Evolutionary conservation across 2,888 invertebrate species (phyloP).

Genomic region (Patella pellucida): DNA sequence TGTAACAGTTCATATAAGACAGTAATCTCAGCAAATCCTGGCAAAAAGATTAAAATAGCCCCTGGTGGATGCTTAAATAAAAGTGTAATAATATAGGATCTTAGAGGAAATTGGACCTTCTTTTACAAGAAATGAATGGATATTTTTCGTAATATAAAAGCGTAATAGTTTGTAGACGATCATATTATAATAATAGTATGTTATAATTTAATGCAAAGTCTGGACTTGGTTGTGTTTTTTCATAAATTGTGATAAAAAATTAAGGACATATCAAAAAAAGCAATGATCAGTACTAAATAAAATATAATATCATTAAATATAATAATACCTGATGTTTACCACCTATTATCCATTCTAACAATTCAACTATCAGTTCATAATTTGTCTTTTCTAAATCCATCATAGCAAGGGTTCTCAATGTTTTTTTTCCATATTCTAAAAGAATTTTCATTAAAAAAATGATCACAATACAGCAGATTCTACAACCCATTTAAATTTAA

Average conservation of each 20-base stretch:
- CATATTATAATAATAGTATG: too few relatives aligned
- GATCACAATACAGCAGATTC: background rate
- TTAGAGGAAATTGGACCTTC: too few relatives aligned
- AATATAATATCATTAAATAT: too few relatives aligned
- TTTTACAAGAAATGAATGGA: too few relatives aligned
- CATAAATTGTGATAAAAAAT: background rate
- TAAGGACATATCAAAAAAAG: background rate
- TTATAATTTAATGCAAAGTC: too few relatives aligned
- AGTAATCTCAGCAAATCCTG: constrained; percentile 76
- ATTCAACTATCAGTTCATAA: constrained; percentile 78
- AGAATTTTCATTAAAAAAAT: constrained; percentile 16
- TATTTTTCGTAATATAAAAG: too few relatives aligned
- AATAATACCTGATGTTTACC: constrained; percentile 40
- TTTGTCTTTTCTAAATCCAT: constrained; percentile 81
- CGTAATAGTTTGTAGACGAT: too few relatives aligned
- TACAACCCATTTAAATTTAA: background rate
- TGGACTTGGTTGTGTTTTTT: too few relatives aligned
- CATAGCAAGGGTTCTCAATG: constrained; percentile 78
- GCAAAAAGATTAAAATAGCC: constrained; percentile 89
- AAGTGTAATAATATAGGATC: background rate
- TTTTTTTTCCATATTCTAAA: constrained; percentile 75
- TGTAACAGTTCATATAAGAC: constrained; percentile 62
- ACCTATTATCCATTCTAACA: constrained; percentile 71
- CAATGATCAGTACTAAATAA: background rate
- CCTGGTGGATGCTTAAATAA: constrained; percentile 73